phyloP scores from a whole-genome alignment of 2,113 vertebrate species.

The Lasiurus cinereus region DNA sequence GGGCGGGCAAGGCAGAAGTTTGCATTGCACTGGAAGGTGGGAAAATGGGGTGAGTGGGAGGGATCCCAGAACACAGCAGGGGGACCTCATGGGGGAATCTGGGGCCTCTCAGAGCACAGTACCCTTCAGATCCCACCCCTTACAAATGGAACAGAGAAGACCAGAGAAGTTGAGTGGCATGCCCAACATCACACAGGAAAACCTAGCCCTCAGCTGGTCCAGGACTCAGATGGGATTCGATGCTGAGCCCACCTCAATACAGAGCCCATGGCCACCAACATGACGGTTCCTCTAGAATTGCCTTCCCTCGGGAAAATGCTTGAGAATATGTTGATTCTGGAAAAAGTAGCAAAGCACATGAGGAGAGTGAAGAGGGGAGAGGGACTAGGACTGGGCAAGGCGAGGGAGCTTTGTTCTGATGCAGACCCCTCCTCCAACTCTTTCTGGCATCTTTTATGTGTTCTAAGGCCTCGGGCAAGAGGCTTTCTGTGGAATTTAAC shows the following conservation, averaged over 20 bases:
- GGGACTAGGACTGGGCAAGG: neutral
- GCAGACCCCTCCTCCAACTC: neutral
- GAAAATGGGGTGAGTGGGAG: neutral
- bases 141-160: neutral
- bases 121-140: neutral
- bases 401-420: neutral
- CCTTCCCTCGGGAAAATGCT: conserved; percentile 48
- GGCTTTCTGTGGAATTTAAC: neutral
- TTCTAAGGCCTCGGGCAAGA: neutral
- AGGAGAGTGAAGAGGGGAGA: neutral
- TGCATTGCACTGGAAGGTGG: neutral
- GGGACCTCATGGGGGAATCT: neutral
- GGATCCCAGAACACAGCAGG: neutral
- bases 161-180: neutral
- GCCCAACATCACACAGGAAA: conserved; percentile 14
- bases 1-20: conserved; percentile 39
- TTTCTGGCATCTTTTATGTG: neutral
- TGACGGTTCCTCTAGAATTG: neutral
- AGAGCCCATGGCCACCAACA: neutral
- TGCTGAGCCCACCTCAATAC: neutral
- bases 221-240: neutral
- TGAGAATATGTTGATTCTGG: neutral
- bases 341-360: neutral
- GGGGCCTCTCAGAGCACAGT: neutral
- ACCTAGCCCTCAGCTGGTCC: neutral